phyloP scores from a whole-genome alignment of 2,888 invertebrate genomes.

The Anaspis maculata region DNA sequence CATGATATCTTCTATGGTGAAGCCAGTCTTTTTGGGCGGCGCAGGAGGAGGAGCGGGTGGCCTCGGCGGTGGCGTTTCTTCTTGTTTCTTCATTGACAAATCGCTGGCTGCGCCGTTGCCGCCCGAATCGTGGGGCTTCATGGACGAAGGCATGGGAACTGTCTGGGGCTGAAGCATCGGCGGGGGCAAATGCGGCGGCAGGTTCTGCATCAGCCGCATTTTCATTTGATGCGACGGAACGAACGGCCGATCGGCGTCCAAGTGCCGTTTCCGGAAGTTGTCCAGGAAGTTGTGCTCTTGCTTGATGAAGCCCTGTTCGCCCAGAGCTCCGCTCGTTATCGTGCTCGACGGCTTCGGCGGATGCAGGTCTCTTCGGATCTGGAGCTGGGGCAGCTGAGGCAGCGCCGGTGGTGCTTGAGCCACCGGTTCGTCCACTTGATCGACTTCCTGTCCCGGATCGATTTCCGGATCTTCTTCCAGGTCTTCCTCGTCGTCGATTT shows the following conservation, averaged over 20 bases:
- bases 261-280: conserved; percentile 50
- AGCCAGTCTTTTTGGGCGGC: conserved; percentile 66
- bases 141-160: conserved; percentile 24
- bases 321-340: conserved; percentile 41
- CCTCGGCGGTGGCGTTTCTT: conserved; percentile 40
- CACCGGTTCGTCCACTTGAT: conserved; percentile 40
- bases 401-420: conserved; percentile 47
- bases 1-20: conserved; percentile 89
- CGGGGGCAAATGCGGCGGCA: conserved; percentile 3
- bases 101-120: conserved; percentile 31
- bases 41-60: conserved; percentile 52
- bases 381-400: conserved; percentile 45
- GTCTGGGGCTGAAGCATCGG: conserved; percentile 23
- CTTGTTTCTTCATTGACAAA: conserved; percentile 40
- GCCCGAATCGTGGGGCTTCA: background rate
- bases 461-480: conserved; percentile 38
- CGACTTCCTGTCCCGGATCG: conserved; percentile 40
- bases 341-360: conserved; percentile 40
- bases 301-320: conserved; percentile 37
- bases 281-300: conserved; percentile 47
- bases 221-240: conserved; percentile 30
- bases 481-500: conserved; percentile 33
- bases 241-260: conserved; percentile 45
- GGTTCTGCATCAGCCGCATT: conserved; percentile 27
- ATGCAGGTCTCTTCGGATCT: conserved; percentile 70